These are phyloP conservation scores for Vesta saturnalis DNA, from an alignment of 2,888 invertebrate species.

Conservation along the genomic window DNA sequence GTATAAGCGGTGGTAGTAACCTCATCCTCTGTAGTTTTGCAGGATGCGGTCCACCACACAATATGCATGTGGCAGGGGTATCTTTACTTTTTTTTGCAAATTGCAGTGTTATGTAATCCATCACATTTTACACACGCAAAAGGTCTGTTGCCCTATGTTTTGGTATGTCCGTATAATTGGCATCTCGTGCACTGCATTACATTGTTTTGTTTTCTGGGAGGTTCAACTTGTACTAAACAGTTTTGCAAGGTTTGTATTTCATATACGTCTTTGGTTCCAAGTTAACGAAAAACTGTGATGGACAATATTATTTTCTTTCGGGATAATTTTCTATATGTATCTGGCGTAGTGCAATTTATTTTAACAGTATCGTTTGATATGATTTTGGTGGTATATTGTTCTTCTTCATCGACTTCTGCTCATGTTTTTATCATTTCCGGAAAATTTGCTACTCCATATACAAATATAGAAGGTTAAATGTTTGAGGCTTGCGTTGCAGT, in stretches of 20 bases:
- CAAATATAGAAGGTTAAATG: neutral
- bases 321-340: neutral
- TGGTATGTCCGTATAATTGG: slow-evolving; percentile 41
- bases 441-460: slow-evolving; percentile 2
- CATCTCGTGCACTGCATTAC: slow-evolving; percentile 38
- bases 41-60: slow-evolving; percentile 1
- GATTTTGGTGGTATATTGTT: slow-evolving; percentile 6
- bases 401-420: neutral
- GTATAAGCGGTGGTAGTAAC: neutral
- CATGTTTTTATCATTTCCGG: neutral
- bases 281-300: neutral
- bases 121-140: slow-evolving; percentile 38
- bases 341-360: neutral
- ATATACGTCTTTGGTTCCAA: too few relatives aligned
- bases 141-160: slow-evolving; percentile 36
- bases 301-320: neutral
- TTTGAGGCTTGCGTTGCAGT: neutral
- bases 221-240: slow-evolving; percentile 10
- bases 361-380: neutral
- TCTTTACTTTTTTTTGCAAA: slow-evolving; percentile 6
- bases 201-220: slow-evolving; percentile 15
- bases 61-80: neutral
- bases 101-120: slow-evolving; percentile 23
- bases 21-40: slow-evolving; percentile 5
- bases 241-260: neutral